phyloP scores from a whole-genome alignment of 92 coral and sea anemone genomes.

The Siderastrea siderea region DNA sequence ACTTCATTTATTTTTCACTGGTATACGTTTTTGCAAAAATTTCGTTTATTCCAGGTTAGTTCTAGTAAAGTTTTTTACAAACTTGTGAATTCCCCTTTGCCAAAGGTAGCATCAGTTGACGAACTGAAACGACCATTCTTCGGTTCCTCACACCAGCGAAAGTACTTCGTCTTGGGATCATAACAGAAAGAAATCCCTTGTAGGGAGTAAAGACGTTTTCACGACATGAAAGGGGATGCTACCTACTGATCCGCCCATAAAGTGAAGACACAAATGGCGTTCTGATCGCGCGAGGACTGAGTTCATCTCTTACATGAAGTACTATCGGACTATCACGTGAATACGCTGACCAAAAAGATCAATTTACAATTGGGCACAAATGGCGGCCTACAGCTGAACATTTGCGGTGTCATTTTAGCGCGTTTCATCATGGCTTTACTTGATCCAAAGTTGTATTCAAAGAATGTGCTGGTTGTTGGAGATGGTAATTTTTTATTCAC shows the following conservation, averaged over 20 bases:
- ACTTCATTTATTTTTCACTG: no score
- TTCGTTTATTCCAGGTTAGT: no score
- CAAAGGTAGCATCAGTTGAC: slow-evolving; percentile 9
- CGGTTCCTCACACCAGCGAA: slow-evolving; percentile 16
- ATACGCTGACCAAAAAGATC: not conserved
- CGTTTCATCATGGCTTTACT: slow-evolving; percentile 71
- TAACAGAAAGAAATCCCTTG: slow-evolving; percentile 16
- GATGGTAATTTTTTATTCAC: slow-evolving; percentile 99
- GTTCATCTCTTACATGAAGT: not conserved
- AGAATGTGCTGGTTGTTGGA: slow-evolving; percentile 89
- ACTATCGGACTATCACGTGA: not conserved
- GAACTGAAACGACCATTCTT: slow-evolving; percentile 23
- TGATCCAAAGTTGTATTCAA: slow-evolving; percentile 63
- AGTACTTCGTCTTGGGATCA: slow-evolving; percentile 56
- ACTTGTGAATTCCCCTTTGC: no score
- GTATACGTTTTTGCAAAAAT: no score
- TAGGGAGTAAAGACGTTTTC: not conserved
- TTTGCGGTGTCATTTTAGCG: no score
- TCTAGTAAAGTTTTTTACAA: no score
- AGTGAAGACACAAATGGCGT: not conserved
- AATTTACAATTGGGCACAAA: not conserved
- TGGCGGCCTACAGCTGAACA: slow-evolving; percentile 6
- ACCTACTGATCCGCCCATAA: slow-evolving; percentile 3
- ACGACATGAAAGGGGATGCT: not conserved
- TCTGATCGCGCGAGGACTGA: not conserved